phyloP scores from a whole-genome alignment of 1,140 invertebrate species.

The Trypoxylus dichotomus region DNA sequence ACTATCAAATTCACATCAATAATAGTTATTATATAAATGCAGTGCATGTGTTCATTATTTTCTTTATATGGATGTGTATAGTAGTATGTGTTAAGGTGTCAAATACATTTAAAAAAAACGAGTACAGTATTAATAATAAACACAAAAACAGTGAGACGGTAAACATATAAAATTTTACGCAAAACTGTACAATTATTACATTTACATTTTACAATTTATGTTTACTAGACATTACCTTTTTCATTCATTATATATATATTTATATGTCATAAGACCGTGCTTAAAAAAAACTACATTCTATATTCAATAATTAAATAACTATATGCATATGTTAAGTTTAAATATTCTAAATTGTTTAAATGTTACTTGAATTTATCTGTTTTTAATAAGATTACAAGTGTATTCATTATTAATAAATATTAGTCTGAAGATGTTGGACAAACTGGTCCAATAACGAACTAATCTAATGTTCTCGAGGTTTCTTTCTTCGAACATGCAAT shows the following conservation, averaged over 20 bases:
- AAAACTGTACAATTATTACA: conserved; percentile 31
- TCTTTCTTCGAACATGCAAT: conserved; percentile 16
- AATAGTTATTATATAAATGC: conserved; percentile 28
- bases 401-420: conserved; percentile 22
- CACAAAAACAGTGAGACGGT: conserved; percentile 6
- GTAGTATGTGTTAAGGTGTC: conserved; percentile 18
- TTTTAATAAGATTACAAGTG: conserved; percentile 15
- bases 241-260: conserved; percentile 28
- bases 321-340: conserved; percentile 24
- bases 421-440: conserved; percentile 9
- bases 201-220: conserved; percentile 31
- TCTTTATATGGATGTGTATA: conserved; percentile 21
- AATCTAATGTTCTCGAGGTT: neutral
- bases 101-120: conserved; percentile 18
- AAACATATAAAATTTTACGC: conserved; percentile 25
- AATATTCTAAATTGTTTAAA: conserved; percentile 9
- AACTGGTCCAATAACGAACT: conserved; percentile 1
- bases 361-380: conserved; percentile 13
- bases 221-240: conserved; percentile 20
- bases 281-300: conserved; percentile 25
- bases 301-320: conserved; percentile 22
- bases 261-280: conserved; percentile 27
- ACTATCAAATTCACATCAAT: conserved; percentile 25
- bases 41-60: conserved; percentile 18
- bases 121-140: conserved; percentile 16